A percentile compares a stretch with the other conserved stretches of the same genome.
phyloP scores from a whole-genome alignment of 2,888 invertebrate genomes.

The Brassicogethes aeneus region DNA sequence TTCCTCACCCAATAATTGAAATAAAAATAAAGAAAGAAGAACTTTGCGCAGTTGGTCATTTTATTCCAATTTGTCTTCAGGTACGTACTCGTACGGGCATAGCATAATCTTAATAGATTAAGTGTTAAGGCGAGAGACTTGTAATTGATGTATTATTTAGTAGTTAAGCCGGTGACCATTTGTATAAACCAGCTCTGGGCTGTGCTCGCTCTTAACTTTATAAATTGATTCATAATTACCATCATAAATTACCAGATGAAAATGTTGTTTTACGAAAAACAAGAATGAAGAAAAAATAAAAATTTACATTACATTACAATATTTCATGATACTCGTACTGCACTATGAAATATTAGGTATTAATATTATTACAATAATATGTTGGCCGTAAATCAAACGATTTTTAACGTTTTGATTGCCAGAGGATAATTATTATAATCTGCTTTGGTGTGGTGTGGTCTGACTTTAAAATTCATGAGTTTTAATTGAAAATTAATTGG shows the following conservation, averaged over 20 bases:
- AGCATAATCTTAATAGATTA: constrained; percentile 24
- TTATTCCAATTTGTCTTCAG: no score
- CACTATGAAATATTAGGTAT: constrained; percentile 15
- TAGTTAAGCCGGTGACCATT: constrained; percentile 22
- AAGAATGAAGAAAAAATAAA: no score
- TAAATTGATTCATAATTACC: constrained; percentile 27
- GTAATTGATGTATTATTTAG: constrained; percentile 27
- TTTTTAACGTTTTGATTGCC: neutral
- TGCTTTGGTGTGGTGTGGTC: no score
- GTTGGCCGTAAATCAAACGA: neutral
- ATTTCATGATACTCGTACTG: constrained; percentile 12
- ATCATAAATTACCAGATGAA: constrained; percentile 22
- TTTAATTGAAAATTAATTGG: no score
- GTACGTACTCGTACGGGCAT: no score
- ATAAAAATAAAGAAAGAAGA: no score
- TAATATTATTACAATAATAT: constrained; percentile 12
- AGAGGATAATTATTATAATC: neutral
- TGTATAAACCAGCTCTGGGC: constrained; percentile 19
- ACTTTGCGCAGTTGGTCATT: no score
- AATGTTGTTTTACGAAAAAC: constrained; percentile 13
- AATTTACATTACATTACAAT: constrained; percentile 14
- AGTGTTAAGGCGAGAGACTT: constrained; percentile 23
- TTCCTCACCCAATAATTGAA: no score
- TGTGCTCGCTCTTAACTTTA: constrained; percentile 16
- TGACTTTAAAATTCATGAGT: no score